Conservation (phyloP, 2,888 invertebrate genomes). For the Hirudinaria manillensis region DNA sequence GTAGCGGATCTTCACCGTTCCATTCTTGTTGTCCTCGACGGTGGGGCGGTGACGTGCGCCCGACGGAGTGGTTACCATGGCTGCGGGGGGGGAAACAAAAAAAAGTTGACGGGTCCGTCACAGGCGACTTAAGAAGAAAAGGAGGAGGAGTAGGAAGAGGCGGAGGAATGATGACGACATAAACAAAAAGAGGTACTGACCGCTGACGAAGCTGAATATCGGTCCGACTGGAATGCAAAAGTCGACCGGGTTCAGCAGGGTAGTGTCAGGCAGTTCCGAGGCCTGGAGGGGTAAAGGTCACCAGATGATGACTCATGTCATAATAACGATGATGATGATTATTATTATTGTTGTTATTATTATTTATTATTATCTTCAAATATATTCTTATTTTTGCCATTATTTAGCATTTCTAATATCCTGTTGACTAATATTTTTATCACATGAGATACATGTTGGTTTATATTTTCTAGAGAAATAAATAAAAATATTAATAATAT, state of each 20-base stretch:
- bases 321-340: neutral
- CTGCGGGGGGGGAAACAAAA: conserved; percentile 57
- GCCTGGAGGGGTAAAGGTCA: conserved; percentile 9
- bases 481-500: no score
- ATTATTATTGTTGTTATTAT: neutral
- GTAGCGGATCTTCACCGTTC: conserved; percentile 88
- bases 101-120: conserved; percentile 42
- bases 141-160: no score
- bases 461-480: no score
- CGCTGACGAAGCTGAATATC: conserved; percentile 53
- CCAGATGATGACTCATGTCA: neutral
- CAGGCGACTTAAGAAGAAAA: neutral
- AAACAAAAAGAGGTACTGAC: conserved; percentile 40
- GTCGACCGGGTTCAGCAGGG: conserved; percentile 46
- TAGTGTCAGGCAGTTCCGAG: conserved; percentile 2
- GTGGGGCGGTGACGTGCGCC: conserved; percentile 68
- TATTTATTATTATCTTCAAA: neutral
- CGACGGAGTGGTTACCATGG: conserved; percentile 91
- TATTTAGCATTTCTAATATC: no score
- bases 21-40: conserved; percentile 86
- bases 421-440: no score
- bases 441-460: no score
- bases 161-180: no score
- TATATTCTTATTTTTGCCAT: no score
- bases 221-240: conserved; percentile 54